Evolutionary conservation across 2,797 vertebrate species (phyloP), one percentile per base, ranked within the genome.

Genomic region (Schizopygopsis malacanthus): DNA sequence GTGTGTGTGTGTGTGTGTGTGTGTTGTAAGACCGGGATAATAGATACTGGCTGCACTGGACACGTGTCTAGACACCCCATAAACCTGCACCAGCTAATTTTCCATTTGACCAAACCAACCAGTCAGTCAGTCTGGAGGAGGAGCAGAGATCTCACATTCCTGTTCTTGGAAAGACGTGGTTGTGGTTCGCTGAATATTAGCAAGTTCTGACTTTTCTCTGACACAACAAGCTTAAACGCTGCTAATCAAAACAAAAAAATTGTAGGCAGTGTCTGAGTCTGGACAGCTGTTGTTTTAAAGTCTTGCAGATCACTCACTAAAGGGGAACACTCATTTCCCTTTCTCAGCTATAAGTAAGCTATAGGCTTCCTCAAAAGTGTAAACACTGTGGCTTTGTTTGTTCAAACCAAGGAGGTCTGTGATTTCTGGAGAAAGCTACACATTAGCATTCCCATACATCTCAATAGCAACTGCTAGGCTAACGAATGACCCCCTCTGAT

Each of bases 41-140:
- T 76, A 83, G 82, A 77, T 76, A 65, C 54, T 72, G 43, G 82
- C 82, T 56, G 83, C 67, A 86, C 65, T 8, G 54, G 84, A 83
- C 82, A 79, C 37, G 81, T 67, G 89, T 91, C 91, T 91, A 91
- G 92, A 92, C 91, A 37, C 5, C 71, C 43, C 83, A 91, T 85
- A 91, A 91, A 91, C 89, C 85, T 56, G 86, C 79, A 90, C 85
- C 89, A 90, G 90, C 92, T 89, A 84, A 69, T 92, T 93, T 94
- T 93, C 91, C 92, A 90, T 76, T 39, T 39, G 88, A 79, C 54
- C 25, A 61, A 22, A 59, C 61, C 28, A 28, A 2, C 28, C 28
- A 33, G 28, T 73, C 28, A 72, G 69, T 33, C 69, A 73, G 69
- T 63, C 59, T 67, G 82, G 54, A 83, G 81, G 50, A 75, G 71